Evolutionary conservation across 1,140 invertebrate genomes (phyloP), one percentile per base, ranked within the genome.

Genomic region (Chymomyza costata): DNA sequence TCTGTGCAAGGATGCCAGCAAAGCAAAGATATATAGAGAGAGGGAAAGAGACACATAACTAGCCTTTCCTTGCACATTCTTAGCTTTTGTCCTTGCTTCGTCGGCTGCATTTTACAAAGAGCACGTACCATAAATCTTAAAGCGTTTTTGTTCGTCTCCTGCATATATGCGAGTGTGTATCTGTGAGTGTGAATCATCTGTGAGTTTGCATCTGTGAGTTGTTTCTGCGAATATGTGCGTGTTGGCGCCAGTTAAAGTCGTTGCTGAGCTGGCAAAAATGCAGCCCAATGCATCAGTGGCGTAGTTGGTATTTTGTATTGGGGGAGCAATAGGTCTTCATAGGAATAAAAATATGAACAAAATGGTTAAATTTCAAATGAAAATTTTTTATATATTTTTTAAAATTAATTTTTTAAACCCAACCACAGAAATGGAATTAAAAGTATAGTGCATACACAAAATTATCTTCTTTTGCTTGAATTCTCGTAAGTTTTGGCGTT

Each of bases 51-150:
- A n/a, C n/a, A n/a, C n/a, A n/a, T n/a, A n/a, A n/a, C 25, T 6
- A 28, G 25, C 10, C 25, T 28, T 5, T 39, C 21, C 13, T 15
- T 28, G 48, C 35, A 18, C 13, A 18, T 30, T 11, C 15, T 18
- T 43, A 3, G 25, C 21, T 34, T 30, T 44, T 50, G 28, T 47
- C 37, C 31, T 40, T 37, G 21, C 14, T 60, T 25, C 45, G 28
- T 40, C 38, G 40, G 31, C 13, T 34, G 25, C 25, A 5, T 28
- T 6, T 28, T 10, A 28, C 5, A 6, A 28, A 10, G 25, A 5
- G 46, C 41, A 47, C 65, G 45, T 49, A 45, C 56, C 62, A 71
- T 76, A 78, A 76, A 76, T 78, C 57, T 57, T 59, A 16, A 32
- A 56, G 47, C 53, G 31, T 30, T 34, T 46, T 32, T 25, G 16